Evolutionary conservation across 1,140 invertebrate genomes (phyloP).

Genomic region (Anastrepha ludens): DNA sequence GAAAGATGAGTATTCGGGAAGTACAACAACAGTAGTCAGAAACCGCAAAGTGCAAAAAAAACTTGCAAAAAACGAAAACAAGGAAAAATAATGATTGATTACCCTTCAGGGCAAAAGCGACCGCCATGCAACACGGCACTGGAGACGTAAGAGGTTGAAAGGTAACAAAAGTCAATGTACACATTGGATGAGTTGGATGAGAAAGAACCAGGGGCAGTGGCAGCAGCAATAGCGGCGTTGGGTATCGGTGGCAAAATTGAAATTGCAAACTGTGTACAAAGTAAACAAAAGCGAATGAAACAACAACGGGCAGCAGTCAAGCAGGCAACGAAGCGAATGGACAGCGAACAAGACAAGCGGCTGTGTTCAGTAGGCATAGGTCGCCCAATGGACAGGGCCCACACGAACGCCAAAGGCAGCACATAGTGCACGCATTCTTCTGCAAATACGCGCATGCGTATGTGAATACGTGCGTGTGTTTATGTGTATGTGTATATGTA

Average conservation of each 20-base stretch:
- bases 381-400: constrained; percentile 18
- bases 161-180: constrained; percentile 17
- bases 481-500: not conserved
- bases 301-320: not conserved
- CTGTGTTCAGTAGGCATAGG: constrained; percentile 6
- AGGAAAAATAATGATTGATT: constrained; percentile 47
- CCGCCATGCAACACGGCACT: not conserved
- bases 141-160: not conserved
- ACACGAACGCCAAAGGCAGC: not conserved
- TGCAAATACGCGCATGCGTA: not conserved
- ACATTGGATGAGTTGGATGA: not conserved
- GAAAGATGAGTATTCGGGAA: not conserved
- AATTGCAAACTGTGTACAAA: not conserved
- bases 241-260: constrained; percentile 24
- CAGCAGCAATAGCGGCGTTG: not conserved
- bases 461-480: not conserved
- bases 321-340: constrained; percentile 25
- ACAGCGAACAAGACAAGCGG: constrained; percentile 22
- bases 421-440: constrained; percentile 29
- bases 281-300: not conserved
- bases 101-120: not conserved
- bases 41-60: not conserved
- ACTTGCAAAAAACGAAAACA: not conserved
- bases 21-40: not conserved
- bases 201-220: not conserved